These are phyloP conservation scores for Sycophila texana DNA, from an alignment of 2,888 invertebrate genomes.

Conservation along the genomic window DNA sequence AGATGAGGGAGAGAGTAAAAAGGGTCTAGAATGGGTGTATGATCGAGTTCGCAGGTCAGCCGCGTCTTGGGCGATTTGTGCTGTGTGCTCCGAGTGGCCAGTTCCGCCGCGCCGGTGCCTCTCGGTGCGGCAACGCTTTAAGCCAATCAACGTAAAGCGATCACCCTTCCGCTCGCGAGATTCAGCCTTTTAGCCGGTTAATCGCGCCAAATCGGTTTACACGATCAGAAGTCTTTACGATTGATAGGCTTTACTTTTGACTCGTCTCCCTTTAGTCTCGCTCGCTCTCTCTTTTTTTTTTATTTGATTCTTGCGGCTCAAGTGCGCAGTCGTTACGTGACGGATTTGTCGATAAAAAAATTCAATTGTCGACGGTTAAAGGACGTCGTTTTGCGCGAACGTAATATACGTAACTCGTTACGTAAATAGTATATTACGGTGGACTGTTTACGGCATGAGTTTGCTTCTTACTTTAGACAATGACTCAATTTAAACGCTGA, in stretches of 20 bases:
- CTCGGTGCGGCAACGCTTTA: conserved; percentile 11
- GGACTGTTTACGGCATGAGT: no score
- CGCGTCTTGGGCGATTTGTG: conserved; percentile 14
- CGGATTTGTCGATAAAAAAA: no score
- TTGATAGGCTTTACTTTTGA: background rate
- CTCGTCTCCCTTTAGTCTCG: no score
- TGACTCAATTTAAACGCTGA: no score
- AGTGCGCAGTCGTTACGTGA: no score
- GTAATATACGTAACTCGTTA: no score
- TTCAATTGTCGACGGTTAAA: no score
- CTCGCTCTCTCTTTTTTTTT: no score
- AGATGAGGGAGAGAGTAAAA: background rate
- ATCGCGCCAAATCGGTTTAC: conserved; percentile 34
- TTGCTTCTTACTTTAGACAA: no score
- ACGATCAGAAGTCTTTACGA: background rate
- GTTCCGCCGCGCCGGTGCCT: background rate
- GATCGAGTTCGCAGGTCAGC: background rate
- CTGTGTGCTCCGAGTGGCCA: conserved; percentile 15
- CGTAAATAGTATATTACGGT: no score
- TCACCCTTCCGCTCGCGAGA: conserved; percentile 28
- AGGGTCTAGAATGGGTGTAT: background rate
- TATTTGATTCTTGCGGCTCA: no score
- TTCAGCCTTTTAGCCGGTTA: conserved; percentile 20
- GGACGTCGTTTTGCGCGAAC: no score
- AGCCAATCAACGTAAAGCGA: conserved; percentile 55